Conservation (phyloP, 35 echinoderm and acorn worm genomes). For the Hemicentrotus pulcherrimus region DNA sequence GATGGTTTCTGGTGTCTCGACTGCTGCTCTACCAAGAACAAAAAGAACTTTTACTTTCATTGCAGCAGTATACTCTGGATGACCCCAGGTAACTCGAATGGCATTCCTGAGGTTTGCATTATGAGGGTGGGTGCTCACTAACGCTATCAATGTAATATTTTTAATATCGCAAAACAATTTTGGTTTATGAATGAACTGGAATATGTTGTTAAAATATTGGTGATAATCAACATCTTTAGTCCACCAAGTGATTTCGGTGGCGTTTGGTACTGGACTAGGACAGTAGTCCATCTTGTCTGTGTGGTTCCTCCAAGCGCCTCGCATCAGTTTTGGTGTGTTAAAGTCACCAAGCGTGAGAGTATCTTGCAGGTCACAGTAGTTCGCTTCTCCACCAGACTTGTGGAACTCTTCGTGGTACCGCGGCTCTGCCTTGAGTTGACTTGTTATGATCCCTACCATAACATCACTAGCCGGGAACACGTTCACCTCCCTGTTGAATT, state of each 20-base stretch:
- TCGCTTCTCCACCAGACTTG: slow-evolving; percentile 77
- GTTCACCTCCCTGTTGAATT: slow-evolving; percentile 48
- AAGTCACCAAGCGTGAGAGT: slow-evolving; percentile 77
- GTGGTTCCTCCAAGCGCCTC: slow-evolving; percentile 66
- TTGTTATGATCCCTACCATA: slow-evolving; percentile 64
- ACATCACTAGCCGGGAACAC: slow-evolving; percentile 75
- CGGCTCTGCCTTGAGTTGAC: slow-evolving; percentile 50
- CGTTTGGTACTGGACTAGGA: slow-evolving; percentile 62
- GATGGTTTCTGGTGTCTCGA: slow-evolving; percentile 44
- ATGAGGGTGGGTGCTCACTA: slow-evolving; percentile 73
- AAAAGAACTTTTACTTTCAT: slow-evolving; percentile 79
- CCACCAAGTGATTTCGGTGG: slow-evolving; percentile 66
- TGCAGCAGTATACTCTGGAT: slow-evolving; percentile 49
- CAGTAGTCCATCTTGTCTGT: slow-evolving; percentile 55
- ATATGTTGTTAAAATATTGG: slow-evolving; percentile 57
- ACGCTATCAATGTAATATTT: slow-evolving; percentile 61
- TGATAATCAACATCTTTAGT: slow-evolving; percentile 57
- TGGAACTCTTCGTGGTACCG: slow-evolving; percentile 77
- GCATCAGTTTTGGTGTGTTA: slow-evolving; percentile 45
- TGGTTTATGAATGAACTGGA: slow-evolving; percentile 63
- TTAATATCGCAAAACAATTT: slow-evolving; percentile 62
- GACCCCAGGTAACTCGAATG: slow-evolving; percentile 79
- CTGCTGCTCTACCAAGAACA: slow-evolving; percentile 67
- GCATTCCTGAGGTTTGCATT: slow-evolving; percentile 67
- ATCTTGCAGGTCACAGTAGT: slow-evolving; percentile 75